These are phyloP conservation scores for Rhinatrema bivittatum DNA, from an alignment of 2,797 vertebrate genomes.

Conservation along the genomic window DNA sequence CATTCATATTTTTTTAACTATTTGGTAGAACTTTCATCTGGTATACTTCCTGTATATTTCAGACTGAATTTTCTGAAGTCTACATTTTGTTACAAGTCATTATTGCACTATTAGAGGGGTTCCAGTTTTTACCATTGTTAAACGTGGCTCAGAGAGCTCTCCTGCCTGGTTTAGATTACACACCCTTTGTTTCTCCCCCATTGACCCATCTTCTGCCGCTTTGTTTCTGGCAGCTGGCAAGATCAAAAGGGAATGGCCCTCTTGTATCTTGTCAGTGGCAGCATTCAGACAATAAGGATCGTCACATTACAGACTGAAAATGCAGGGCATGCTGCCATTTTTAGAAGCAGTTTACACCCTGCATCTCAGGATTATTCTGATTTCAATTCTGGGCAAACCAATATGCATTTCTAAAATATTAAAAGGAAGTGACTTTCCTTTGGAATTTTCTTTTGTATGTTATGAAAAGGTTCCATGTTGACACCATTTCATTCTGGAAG, in stretches of 20 bases:
- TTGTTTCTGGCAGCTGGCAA: constrained; percentile 13
- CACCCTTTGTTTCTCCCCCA: neutral
- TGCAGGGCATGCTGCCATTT: neutral
- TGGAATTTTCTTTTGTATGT: neutral
- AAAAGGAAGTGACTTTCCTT: constrained; percentile 5
- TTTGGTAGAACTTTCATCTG: neutral
- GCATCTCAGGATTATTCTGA: neutral
- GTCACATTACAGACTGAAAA: constrained; percentile 5
- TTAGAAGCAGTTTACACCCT: constrained; percentile 7
- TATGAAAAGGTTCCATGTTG: constrained; percentile 7
- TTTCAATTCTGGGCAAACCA: too few relatives aligned
- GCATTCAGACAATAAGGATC: constrained; percentile 1
- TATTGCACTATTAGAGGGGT: neutral
- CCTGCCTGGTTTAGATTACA: neutral
- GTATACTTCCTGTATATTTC: neutral
- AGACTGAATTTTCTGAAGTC: neutral
- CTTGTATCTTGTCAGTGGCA: neutral
- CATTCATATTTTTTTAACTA: neutral
- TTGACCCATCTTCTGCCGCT: constrained; percentile 5
- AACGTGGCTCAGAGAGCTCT: too few relatives aligned
- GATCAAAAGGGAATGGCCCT: constrained; percentile 21
- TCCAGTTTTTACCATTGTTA: too few relatives aligned
- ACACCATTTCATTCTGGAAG: too few relatives aligned
- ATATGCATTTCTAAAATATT: too few relatives aligned
- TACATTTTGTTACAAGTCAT: neutral